Evolutionary conservation across 2,888 invertebrate species (phyloP).

Genomic region (Morpho helenor): DNA sequence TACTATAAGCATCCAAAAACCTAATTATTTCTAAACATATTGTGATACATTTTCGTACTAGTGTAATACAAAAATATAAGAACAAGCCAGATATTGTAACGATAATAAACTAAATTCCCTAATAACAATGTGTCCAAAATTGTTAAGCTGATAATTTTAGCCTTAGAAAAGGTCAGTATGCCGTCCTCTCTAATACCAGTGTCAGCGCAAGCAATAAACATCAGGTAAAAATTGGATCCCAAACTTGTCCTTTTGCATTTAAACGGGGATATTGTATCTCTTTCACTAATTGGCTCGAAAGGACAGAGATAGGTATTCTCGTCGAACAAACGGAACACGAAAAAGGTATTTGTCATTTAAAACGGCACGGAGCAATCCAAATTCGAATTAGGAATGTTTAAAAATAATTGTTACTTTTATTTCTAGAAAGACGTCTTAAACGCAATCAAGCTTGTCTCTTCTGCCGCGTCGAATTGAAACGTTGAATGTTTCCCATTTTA

Average conservation of each 20-base stretch:
- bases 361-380: constrained; percentile 48
- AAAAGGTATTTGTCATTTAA: constrained; percentile 53
- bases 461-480: constrained; percentile 64
- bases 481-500: constrained; percentile 70
- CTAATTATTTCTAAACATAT: too few relatives aligned
- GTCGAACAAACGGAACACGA: constrained; percentile 40
- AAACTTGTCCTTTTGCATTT: constrained; percentile 52
- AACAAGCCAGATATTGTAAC: neutral
- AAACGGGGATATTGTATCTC: constrained; percentile 57
- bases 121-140: constrained; percentile 6
- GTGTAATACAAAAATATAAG: neutral
- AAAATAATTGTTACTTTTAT: constrained; percentile 51
- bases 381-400: constrained; percentile 57
- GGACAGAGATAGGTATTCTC: constrained; percentile 38
- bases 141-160: constrained; percentile 42
- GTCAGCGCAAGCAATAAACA: constrained; percentile 65
- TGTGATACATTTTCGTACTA: too few relatives aligned
- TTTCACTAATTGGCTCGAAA: constrained; percentile 59
- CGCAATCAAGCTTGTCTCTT: constrained; percentile 52
- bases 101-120: neutral
- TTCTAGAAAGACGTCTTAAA: constrained; percentile 49
- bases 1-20: too few relatives aligned
- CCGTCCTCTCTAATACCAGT: constrained; percentile 60
- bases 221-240: constrained; percentile 72
- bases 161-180: constrained; percentile 28